phyloP scores from a whole-genome alignment of 2,797 vertebrate species.

The Oreochromis grahami region DNA sequence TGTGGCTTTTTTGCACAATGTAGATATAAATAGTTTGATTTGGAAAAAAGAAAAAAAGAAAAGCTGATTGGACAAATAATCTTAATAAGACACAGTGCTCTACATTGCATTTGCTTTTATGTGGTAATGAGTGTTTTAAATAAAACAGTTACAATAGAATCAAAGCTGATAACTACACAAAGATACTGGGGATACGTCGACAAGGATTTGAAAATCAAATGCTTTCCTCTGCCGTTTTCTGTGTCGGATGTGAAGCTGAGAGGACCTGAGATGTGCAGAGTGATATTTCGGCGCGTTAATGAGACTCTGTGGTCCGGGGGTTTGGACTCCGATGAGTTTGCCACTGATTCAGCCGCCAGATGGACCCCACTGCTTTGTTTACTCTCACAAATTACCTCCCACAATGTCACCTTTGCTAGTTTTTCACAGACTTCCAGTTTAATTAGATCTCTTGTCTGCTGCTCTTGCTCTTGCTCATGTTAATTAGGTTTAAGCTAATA shows the following conservation, averaged over 20 bases:
- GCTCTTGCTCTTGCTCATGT: slow-evolving; percentile 51
- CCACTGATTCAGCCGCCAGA: slow-evolving; percentile 39
- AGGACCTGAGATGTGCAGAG: slow-evolving; percentile 24
- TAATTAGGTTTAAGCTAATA: slow-evolving; percentile 68
- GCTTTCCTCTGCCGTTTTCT: not conserved
- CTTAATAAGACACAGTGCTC: not conserved
- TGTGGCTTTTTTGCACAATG: not conserved
- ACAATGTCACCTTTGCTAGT: slow-evolving; percentile 66
- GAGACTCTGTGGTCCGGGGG: slow-evolving; percentile 31
- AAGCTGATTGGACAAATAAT: slow-evolving; percentile 28
- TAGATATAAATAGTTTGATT: slow-evolving; percentile 44
- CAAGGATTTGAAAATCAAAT: slow-evolving; percentile 7
- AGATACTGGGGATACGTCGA: not conserved
- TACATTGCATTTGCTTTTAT: slow-evolving; percentile 5
- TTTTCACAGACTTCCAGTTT: slow-evolving; percentile 52
- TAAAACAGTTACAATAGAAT: slow-evolving; percentile 10
- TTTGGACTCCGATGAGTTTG: not conserved
- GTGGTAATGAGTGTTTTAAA: slow-evolving; percentile 37
- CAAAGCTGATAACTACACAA: not conserved
- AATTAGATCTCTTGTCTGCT: slow-evolving; percentile 63
- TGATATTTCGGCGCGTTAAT: slow-evolving; percentile 39
- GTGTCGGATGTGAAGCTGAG: not conserved
- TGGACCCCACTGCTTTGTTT: slow-evolving; percentile 67
- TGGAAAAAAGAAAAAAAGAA: not conserved
- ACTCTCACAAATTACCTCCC: slow-evolving; percentile 59